Evolutionary conservation across 2,113 vertebrate species (phyloP).

Genomic region (Caretta caretta): DNA sequence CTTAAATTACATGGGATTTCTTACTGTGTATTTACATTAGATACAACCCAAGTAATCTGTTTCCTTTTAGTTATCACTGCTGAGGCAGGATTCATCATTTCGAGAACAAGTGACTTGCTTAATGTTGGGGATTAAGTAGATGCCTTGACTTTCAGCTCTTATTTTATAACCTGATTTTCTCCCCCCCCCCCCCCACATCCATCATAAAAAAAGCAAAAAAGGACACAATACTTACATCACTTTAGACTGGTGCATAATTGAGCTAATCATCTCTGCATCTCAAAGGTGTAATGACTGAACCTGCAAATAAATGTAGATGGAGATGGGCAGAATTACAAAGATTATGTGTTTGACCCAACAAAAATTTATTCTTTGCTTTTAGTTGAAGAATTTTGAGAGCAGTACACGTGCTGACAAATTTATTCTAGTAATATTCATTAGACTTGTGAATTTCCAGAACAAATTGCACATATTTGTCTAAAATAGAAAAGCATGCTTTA

Average conservation of each 20-base stretch:
- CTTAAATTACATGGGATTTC: background rate
- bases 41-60: background rate
- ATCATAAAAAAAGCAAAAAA: background rate
- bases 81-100: conserved; percentile 33
- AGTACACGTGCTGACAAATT: background rate
- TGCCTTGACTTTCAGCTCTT: background rate
- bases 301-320: background rate
- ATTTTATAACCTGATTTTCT: background rate
- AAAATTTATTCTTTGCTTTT: background rate
- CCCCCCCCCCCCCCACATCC: fast-evolving
- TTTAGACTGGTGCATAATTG: conserved; percentile 12
- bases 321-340: conserved; percentile 29
- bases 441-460: background rate
- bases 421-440: background rate
- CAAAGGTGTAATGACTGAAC: conserved; percentile 2
- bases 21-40: background rate
- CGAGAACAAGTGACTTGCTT: background rate
- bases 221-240: background rate
- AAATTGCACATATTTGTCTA: background rate
- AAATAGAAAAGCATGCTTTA: background rate
- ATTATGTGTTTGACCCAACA: background rate
- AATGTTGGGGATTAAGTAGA: background rate
- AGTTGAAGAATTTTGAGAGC: conserved; percentile 5
- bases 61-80: background rate
- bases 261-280: conserved; percentile 20